These are phyloP conservation scores for Yasuhikotakia modesta DNA, from an alignment of 2,797 vertebrate genomes.

Conservation along the genomic window DNA sequence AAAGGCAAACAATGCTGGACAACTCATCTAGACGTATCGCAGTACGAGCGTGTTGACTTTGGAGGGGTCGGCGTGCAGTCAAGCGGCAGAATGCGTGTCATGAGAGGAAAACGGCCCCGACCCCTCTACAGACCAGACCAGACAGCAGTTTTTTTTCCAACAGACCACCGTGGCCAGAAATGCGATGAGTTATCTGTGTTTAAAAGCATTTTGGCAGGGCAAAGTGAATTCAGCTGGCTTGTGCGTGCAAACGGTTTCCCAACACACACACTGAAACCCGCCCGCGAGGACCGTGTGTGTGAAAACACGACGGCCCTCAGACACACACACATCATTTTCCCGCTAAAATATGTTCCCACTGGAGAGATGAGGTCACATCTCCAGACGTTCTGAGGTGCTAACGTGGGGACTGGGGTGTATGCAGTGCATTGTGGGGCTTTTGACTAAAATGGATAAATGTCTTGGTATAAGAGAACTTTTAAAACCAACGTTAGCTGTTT, in stretches of 20 bases:
- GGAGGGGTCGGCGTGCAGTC: conserved; percentile 59
- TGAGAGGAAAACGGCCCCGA: conserved; percentile 28
- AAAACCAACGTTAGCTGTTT: too few species aligned
- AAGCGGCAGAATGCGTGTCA: conserved; percentile 48
- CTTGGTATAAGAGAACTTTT: too few species aligned
- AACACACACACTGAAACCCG: conserved; percentile 29
- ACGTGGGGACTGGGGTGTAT: background rate
- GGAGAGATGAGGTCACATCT: conserved; percentile 27
- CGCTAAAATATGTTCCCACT: conserved; percentile 21
- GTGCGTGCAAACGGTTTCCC: conserved; percentile 55
- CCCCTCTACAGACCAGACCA: conserved; percentile 18
- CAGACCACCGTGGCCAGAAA: conserved; percentile 31
- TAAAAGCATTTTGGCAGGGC: conserved; percentile 52
- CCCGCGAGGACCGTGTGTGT: conserved; percentile 44
- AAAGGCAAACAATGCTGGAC: background rate
- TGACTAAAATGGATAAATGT: background rate
- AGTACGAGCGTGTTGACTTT: conserved; percentile 63
- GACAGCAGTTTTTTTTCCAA: conserved; percentile 33
- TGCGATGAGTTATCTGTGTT: conserved; percentile 49
- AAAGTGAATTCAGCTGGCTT: conserved; percentile 59
- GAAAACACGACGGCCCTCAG: conserved; percentile 26
- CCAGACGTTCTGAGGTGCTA: conserved; percentile 26
- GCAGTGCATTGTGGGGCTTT: conserved; percentile 6
- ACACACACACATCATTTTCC: conserved; percentile 10
- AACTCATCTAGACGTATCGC: conserved; percentile 55